phyloP scores from a whole-genome alignment of 2,888 invertebrate genomes.

The Aleiodes testaceus region DNA sequence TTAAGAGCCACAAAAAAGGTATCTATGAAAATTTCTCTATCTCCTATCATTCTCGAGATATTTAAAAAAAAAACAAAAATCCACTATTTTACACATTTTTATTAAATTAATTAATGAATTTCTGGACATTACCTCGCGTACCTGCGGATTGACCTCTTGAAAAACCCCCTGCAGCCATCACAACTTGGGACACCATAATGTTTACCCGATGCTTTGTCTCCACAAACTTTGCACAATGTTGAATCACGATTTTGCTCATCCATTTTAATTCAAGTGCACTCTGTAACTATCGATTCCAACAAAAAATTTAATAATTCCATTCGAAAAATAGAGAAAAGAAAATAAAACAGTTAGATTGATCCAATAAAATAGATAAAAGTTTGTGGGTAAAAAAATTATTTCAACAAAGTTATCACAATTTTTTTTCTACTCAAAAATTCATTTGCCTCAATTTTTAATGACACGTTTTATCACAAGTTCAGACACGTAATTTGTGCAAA shows the following conservation, averaged over 20 bases:
- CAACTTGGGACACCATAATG: constrained; percentile 94
- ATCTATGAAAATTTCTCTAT: too few relatives aligned
- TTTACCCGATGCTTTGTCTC: constrained; percentile 89
- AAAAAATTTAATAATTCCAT: constrained; percentile 14
- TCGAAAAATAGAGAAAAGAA: neutral
- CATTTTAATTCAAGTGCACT: constrained; percentile 59
- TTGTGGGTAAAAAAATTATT: neutral
- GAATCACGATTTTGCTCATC: constrained; percentile 72
- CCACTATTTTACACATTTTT: too few relatives aligned
- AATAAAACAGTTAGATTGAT: neutral
- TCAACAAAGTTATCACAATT: constrained; percentile 20
- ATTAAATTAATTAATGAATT: constrained; percentile 22
- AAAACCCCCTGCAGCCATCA: constrained; percentile 93
- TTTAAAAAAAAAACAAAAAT: too few relatives aligned
- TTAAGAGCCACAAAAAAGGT: too few relatives aligned
- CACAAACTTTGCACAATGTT: constrained; percentile 87
- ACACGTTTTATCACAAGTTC: neutral
- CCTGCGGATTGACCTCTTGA: constrained; percentile 91
- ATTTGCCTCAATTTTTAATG: constrained; percentile 7
- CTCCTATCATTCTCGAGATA: too few relatives aligned
- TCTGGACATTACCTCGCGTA: constrained; percentile 75
- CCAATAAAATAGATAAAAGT: neutral
- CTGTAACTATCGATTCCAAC: constrained; percentile 15
- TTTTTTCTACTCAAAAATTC: constrained; percentile 1
- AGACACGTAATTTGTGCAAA: neutral